Base-by-base conservation (phyloP, 2,888 invertebrate genomes). In the Lycaena phlaeas region DNA sequence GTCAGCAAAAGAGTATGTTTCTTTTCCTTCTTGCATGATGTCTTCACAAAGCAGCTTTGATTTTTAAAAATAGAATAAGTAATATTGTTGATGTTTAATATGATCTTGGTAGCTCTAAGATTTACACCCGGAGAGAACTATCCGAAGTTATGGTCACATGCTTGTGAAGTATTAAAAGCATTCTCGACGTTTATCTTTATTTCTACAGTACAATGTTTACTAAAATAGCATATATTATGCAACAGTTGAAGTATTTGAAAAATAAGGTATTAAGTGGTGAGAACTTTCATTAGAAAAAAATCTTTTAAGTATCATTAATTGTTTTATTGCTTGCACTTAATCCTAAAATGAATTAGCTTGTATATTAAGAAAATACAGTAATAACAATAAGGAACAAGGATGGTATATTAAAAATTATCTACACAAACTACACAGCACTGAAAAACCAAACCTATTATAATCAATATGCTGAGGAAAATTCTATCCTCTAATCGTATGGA, bases 241-340 rank as follows among this genome's bases (percentile, higher is more conserved):
- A 22, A 34, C 17, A 10, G 17, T 34, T 34, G 34, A 34, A 22
- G 12, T 22, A 34, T 9, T 22, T 22, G 10, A 34, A 9, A 22
- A 12, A 6, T 18, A 11, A 34, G 34, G 34, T 34, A 22, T 22
- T 22, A 29, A n/a, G n/a, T n/a, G n/a, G n/a, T n/a, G n/a, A n/a
- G n/a, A 34, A 34, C 18, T 34, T 34, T 34, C 18, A 34, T 34
- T 34, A 34, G 34, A 34, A 18, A 34, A 34, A 18, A 34, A 22
- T 31, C 31, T 11, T 30, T 10, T 34, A 18, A 34, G 11, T 11
- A 18, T 17, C 1, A 11, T 34, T 29, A 34, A 39, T 27, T 25
- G 34, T 34, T 34, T 34, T 18, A 34, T 34, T 34, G 17, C 10
- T n/a, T n/a, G 10, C 14, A 14, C 12, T 9, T n/a, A n/a, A n/a